Base-by-base conservation (phyloP, 2,113 vertebrate species). In the Macquaria australasica region DNA sequence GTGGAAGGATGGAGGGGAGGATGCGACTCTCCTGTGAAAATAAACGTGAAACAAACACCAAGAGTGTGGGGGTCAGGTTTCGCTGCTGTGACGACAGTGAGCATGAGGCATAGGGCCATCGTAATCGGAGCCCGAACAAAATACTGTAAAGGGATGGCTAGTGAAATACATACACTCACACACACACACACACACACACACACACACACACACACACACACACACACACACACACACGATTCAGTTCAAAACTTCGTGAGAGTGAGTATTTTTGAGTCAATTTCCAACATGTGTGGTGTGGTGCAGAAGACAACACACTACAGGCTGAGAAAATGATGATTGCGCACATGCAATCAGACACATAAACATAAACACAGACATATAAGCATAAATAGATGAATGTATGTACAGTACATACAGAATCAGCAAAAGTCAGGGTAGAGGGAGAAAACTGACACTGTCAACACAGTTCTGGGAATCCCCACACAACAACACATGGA, bases 11-110 rank as follows among this genome's bases (percentile, higher is more conserved):
- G 86, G 79, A 90, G 87, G 68, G 82, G 43, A 89, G 93, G 90
- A 94, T 92, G 85, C 72, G 53, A 91, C 90, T 87, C 84, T 88
- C 83, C 88, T 92, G 94, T 89, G 91, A 93, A 95, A 95, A 95
- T 89, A 95, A 95, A 92, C 85, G 87, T 72, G 92, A 93, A 95
- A 92, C 85, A 88, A 93, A 93, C 79, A 91, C 83, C 62, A 51
- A 43, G 81, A 28, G 51, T 25, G 73, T 48, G 31, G 56, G 75
- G 79, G 50, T 94, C 77, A 10, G 72, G 90, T 95, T 95, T 91
- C 90, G 0, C 50, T 58, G 60, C 79, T 63, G 88, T 89, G 90
- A 94, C 84, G 88, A 92, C 86, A 84, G 77, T 51, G 60, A 82
- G 75, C 56, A n/a, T 78, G 83, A 85, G 51, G 79, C 77, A 73